Evolutionary conservation across 2,888 invertebrate genomes (phyloP).

Genomic region (Nasonovia ribisnigri): DNA sequence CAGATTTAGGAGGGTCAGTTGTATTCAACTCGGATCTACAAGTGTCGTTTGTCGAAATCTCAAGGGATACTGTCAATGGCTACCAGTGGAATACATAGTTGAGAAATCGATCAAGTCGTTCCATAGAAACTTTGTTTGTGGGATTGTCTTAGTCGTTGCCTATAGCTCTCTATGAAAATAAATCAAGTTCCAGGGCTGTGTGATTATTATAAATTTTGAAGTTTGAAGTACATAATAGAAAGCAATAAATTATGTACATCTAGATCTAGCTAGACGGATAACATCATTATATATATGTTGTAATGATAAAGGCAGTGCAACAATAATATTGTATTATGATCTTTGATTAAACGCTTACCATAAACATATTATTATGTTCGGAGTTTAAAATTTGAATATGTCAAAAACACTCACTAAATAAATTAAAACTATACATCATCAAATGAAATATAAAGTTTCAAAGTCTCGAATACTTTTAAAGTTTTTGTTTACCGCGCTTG

Average conservation of each 20-base stretch:
- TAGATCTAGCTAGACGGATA: background rate
- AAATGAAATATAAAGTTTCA: conserved; percentile 15
- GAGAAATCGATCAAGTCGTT: background rate
- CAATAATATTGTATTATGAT: background rate
- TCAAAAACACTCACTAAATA: conserved; percentile 12
- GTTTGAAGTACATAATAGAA: background rate
- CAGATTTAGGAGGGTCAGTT: background rate
- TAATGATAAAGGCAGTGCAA: background rate
- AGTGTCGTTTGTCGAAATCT: background rate
- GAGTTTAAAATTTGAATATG: background rate
- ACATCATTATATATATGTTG: background rate
- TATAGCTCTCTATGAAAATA: background rate
- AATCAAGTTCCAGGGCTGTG: background rate
- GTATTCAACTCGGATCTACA: background rate
- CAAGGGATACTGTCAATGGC: background rate
- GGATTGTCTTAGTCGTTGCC: background rate
- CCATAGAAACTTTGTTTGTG: background rate
- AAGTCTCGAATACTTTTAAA: conserved; percentile 13
- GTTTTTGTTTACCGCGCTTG: background rate
- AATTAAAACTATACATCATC: conserved; percentile 12
- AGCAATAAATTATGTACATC: background rate
- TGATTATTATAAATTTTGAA: conserved; percentile 1
- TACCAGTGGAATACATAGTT: background rate
- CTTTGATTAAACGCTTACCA: background rate
- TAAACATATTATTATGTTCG: background rate